Evolutionary conservation across 2,888 invertebrate genomes (phyloP).

Genomic region (Nomada lathburiana): DNA sequence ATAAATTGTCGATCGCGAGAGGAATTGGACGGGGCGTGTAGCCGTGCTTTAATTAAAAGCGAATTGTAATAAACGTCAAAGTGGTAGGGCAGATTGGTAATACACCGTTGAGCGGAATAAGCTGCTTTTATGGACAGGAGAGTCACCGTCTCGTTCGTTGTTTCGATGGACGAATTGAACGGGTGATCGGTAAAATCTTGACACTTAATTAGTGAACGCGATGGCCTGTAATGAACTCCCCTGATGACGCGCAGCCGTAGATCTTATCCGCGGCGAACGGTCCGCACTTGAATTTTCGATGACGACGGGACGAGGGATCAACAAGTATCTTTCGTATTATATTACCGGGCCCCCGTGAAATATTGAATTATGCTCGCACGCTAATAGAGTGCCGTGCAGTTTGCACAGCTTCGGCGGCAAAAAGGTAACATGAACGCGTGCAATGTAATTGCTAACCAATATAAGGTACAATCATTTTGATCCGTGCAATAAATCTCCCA

Average conservation of each 20-base stretch:
- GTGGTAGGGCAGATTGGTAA: slow-evolving; percentile 54
- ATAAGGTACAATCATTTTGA: no score
- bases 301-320: slow-evolving; percentile 2
- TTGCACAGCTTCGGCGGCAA: no score
- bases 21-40: background rate
- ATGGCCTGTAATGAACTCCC: slow-evolving; percentile 41
- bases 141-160: slow-evolving; percentile 66
- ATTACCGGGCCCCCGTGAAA: background rate
- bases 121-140: slow-evolving; percentile 53
- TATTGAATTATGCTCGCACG: background rate
- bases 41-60: slow-evolving; percentile 70
- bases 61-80: slow-evolving; percentile 61
- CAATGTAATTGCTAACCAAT: no score
- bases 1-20: slow-evolving; percentile 2
- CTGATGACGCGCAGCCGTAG: slow-evolving; percentile 22
- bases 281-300: background rate
- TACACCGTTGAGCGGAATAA: slow-evolving; percentile 49
- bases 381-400: background rate
- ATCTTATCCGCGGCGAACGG: slow-evolving; percentile 22
- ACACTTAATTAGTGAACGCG: slow-evolving; percentile 47
- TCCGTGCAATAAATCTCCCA: no score
- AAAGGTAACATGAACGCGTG: no score
- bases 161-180: slow-evolving; percentile 64
- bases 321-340: slow-evolving; percentile 12
- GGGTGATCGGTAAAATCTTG: slow-evolving; percentile 39